These are phyloP conservation scores for Butorides virescens DNA, from an alignment of 2,113 vertebrate genomes.

Conservation along the genomic window DNA sequence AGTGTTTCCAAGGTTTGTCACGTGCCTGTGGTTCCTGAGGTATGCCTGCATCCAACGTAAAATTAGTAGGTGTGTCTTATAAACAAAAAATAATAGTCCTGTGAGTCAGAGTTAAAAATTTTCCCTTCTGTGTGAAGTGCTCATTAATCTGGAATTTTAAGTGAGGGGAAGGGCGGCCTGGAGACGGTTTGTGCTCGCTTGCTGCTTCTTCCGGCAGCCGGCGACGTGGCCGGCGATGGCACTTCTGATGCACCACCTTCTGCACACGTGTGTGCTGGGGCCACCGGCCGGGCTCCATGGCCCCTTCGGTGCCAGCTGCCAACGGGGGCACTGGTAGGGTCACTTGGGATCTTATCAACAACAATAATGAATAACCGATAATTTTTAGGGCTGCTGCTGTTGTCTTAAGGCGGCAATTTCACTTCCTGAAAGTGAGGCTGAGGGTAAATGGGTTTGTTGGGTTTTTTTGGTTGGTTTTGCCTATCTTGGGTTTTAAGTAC, in stretches of 20 bases:
- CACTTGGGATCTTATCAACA: background rate
- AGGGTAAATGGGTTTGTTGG: background rate
- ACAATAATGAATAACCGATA: background rate
- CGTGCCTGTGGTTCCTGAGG: background rate
- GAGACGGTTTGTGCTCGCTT: background rate
- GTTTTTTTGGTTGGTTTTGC: background rate
- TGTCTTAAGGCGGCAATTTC: background rate
- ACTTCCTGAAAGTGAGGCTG: background rate
- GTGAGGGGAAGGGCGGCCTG: constrained; percentile 32
- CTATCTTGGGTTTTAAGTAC: background rate
- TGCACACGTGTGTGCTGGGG: background rate
- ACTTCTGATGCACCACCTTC: background rate
- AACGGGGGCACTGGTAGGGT: background rate
- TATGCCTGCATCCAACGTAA: background rate
- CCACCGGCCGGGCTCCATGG: accelerated
- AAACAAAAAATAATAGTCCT: constrained; percentile 56
- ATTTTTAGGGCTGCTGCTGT: background rate
- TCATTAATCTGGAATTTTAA: constrained; percentile 68
- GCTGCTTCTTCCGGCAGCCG: background rate
- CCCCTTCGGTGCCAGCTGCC: background rate
- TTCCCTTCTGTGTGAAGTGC: constrained; percentile 4
- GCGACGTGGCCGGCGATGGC: accelerated
- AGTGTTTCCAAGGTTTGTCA: background rate
- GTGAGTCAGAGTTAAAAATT: constrained; percentile 47
- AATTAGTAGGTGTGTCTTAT: constrained; percentile 54